Evolutionary conservation across 2,113 vertebrate species (phyloP), one percentile per base, ranked within the genome.

Genomic region (Eleginops maclovinus): DNA sequence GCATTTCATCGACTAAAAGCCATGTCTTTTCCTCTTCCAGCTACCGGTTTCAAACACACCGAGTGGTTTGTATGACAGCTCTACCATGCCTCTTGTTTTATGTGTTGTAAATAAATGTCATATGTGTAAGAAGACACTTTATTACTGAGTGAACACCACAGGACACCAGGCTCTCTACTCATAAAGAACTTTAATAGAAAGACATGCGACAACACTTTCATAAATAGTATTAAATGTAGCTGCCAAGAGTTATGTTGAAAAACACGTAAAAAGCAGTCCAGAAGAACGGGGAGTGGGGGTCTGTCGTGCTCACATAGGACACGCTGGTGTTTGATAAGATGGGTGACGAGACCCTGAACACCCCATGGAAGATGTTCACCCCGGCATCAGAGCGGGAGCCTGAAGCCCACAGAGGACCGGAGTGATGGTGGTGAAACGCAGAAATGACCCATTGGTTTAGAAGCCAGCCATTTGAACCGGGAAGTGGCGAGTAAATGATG

Each of bases 61-160:
- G 95, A 96, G 77, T 95, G 96, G 96, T 96, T 95, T 72, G 95
- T 96, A 71, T 97, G 90, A 96, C 41, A 72, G 47, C 17, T 17
- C 28, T n/a, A n/a, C 16, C 4, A 8, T 17, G 53, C 41, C 3
- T 40, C 4, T 13, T 36, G 4, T 26, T 7, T 22, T 2, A 0
- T 55, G 2, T 15, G 14, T 19, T 76, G 62, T 82, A 78, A 82
- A 76, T 88, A 85, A 88, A 85, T 46, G 16, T 66, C 43, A 24
- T 60, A 0, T 2, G 9, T 4, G 13, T 70, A 4, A 8, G 5
- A 36, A 31, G 2, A 65, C 4, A 19, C 2, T 22, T 21, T 3
- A 4, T 78, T n/a, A 68, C 14, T 50, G n/a, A 66, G 17, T 63
- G 22, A 22, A 56, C 26, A 15, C 12, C 11, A 66, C 76, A 76